phyloP scores from a whole-genome alignment of 2,113 vertebrate genomes.

The Rhynchopsitta pachyrhyncha region DNA sequence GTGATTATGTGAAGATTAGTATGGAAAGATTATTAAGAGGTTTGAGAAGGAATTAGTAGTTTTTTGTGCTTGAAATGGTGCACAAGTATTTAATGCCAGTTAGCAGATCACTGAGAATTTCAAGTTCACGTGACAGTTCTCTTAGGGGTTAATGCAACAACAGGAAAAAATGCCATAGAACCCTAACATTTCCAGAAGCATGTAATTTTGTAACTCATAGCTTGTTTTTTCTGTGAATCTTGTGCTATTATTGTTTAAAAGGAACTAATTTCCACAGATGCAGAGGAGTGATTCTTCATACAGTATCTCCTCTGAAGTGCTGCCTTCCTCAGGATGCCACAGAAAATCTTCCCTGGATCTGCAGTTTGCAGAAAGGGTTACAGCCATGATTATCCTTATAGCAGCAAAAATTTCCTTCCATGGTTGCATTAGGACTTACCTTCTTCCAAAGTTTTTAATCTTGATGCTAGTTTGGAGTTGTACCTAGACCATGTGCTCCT shows the following conservation, averaged over 20 bases:
- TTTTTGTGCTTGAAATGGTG: not conserved
- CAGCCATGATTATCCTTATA: not conserved
- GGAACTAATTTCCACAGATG: not conserved
- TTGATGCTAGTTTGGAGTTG: not conserved
- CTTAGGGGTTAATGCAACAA: not conserved
- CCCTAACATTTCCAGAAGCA: not conserved
- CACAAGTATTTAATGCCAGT: not conserved
- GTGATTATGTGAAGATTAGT: not conserved
- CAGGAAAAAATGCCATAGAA: not conserved
- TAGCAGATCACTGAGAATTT: not conserved
- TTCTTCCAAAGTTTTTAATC: not conserved
- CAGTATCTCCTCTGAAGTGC: not conserved
- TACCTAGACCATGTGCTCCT: not conserved
- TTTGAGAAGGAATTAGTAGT: not conserved
- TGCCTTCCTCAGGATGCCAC: not conserved
- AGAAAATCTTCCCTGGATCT: not conserved
- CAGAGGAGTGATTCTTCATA: not conserved
- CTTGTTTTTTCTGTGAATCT: not conserved
- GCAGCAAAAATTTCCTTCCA: not conserved
- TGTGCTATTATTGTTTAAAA: not conserved
- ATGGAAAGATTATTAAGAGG: not conserved
- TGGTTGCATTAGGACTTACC: not conserved
- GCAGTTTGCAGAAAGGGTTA: not conserved
- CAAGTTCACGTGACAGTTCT: not conserved
- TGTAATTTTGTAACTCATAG: not conserved